phyloP scores from a whole-genome alignment of 2,113 vertebrate genomes.

The Chelonoidis abingdonii region DNA sequence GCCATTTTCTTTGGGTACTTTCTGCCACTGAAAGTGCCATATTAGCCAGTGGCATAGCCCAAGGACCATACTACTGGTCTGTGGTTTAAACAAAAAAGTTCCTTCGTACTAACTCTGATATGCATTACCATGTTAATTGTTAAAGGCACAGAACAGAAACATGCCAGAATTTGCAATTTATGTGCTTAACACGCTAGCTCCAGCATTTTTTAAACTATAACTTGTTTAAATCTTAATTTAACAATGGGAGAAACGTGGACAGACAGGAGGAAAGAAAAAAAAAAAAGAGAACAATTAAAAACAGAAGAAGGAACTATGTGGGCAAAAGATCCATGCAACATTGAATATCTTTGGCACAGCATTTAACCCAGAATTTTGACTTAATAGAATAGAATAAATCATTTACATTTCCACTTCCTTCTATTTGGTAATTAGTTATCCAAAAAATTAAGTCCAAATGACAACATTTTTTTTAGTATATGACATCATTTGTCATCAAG shows the following conservation, averaged over 20 bases:
- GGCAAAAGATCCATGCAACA: rapidly evolving
- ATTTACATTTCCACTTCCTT: not conserved
- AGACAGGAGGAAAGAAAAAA: not conserved
- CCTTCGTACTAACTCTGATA: rapidly evolving
- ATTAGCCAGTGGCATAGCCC: not conserved
- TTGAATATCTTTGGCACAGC: rapidly evolving
- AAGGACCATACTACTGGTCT: not conserved
- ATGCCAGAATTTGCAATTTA: rapidly evolving
- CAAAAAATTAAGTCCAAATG: not conserved
- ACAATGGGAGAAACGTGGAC: not conserved
- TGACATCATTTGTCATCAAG: not conserved
- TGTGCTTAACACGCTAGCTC: not conserved
- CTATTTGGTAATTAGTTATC: not conserved
- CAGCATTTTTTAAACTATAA: not conserved
- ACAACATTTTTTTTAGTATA: not conserved
- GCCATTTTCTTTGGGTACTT: too few relatives aligned
- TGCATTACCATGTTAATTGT: rapidly evolving
- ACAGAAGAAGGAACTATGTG: not conserved
- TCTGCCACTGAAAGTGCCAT: not conserved
- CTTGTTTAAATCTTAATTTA: too few relatives aligned
- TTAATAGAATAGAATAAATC: not conserved
- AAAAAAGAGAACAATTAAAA: not conserved
- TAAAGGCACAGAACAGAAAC: not conserved
- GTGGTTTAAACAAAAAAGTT: not conserved
- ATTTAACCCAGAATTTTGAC: not conserved